Evolutionary conservation across 2,113 vertebrate species (phyloP).

Genomic region (Oxyura jamaicensis): DNA sequence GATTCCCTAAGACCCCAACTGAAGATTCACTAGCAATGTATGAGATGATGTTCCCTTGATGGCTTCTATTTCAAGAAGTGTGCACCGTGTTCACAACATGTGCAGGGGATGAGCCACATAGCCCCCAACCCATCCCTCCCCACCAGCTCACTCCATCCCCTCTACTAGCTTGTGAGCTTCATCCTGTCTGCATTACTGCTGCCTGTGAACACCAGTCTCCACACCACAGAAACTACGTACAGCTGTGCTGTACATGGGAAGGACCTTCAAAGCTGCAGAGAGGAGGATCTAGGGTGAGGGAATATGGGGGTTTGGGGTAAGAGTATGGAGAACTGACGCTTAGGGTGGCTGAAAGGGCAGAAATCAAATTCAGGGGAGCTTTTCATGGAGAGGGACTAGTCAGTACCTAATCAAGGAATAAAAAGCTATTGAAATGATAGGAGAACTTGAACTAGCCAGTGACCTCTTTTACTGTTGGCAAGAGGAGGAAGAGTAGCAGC

Average conservation of each 20-base stretch:
- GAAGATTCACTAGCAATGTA: background rate
- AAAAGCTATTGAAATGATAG: background rate
- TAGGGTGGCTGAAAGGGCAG: background rate
- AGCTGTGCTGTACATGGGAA: background rate
- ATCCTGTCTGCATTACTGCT: accelerated
- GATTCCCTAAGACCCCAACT: background rate
- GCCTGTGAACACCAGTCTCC: background rate
- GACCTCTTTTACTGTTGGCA: background rate
- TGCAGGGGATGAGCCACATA: background rate
- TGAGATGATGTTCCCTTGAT: background rate
- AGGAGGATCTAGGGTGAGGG: background rate
- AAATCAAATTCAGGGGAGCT: background rate
- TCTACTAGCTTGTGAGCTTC: background rate
- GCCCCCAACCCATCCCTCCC: background rate
- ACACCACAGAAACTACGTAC: background rate
- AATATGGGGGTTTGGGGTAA: background rate
- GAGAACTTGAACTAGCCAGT: background rate
- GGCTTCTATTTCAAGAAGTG: background rate
- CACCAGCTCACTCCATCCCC: background rate
- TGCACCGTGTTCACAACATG: background rate
- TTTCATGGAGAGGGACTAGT: accelerated
- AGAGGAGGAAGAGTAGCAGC: background rate
- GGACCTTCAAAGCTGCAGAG: background rate
- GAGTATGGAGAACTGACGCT: background rate
- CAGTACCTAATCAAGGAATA: background rate